Evolutionary conservation across 1,140 invertebrate species (phyloP).

Genomic region (Papilio aristodemus): DNA sequence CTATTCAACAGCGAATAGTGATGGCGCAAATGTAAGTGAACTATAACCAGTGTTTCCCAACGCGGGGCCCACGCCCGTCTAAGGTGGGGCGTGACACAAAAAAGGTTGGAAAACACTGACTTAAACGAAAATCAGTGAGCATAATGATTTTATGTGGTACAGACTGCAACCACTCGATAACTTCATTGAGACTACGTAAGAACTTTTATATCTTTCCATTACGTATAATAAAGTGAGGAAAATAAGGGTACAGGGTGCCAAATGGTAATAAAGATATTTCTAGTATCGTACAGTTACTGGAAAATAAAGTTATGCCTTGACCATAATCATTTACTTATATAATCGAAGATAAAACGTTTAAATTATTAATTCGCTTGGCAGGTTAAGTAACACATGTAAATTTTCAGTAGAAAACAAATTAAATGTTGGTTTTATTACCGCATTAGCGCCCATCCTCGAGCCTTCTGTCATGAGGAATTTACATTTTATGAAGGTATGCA

Average conservation of each 20-base stretch:
- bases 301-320: constrained; percentile 20
- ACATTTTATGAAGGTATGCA: constrained; percentile 24
- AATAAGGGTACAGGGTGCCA: not conserved
- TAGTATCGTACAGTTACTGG: constrained; percentile 3
- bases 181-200: not conserved
- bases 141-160: no score
- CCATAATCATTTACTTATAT: constrained; percentile 14
- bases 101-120: no score
- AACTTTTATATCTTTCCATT: not conserved
- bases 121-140: no score
- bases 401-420: constrained; percentile 32
- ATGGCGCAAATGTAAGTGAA: no score
- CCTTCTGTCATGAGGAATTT: constrained; percentile 25
- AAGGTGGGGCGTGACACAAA: no score
- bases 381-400: constrained; percentile 18
- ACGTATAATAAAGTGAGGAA: not conserved
- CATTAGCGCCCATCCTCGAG: constrained; percentile 6
- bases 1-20: no score
- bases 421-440: constrained; percentile 20
- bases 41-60: no score
- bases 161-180: not conserved
- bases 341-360: constrained; percentile 22
- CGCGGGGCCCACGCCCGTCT: no score
- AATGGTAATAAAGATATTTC: constrained; percentile 12
- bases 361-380: constrained; percentile 12